A percentile compares a stretch with the other conserved stretches of the same genome.
These are phyloP conservation scores for Hylyphantes graminicola DNA, from an alignment of 1,140 invertebrate species.

Conservation along the genomic window DNA sequence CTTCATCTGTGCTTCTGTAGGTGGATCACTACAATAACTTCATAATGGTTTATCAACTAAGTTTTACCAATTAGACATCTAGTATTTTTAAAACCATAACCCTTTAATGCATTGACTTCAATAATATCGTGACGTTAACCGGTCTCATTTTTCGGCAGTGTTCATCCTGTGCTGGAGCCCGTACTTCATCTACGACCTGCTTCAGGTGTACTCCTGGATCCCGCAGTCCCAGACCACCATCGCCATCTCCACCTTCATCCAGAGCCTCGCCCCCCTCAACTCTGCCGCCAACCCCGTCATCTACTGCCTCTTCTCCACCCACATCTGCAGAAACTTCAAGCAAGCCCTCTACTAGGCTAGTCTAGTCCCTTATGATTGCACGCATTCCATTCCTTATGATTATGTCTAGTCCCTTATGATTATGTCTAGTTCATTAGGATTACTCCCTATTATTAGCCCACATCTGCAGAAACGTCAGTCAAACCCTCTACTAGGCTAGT, in stretches of 20 bases:
- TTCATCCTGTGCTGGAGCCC: conserved; percentile 97
- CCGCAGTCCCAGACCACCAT: conserved; percentile 82
- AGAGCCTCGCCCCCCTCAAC: conserved; percentile 91
- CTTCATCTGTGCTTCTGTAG: no score
- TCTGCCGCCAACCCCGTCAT: conserved; percentile 95
- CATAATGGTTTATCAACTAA: no score
- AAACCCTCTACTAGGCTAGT: conserved; percentile 7
- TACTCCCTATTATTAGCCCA: no score
- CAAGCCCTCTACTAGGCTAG: conserved; percentile 13
- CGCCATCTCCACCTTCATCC: conserved; percentile 90
- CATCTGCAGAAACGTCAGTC: conserved; percentile 77
- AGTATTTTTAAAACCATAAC: no score
- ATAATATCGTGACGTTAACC: not conserved
- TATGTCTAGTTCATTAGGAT: no score
- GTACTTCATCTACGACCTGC: conserved; percentile 91
- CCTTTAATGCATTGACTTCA: no score
- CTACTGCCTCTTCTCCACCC: conserved; percentile 92
- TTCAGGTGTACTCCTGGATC: conserved; percentile 89
- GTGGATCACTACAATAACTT: no score
- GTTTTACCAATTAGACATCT: no score
- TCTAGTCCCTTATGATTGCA: no score
- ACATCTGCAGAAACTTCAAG: conserved; percentile 88
- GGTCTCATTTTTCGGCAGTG: conserved; percentile 72
- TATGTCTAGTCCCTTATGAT: no score
- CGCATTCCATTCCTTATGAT: no score